Conservation (phyloP, 2,797 vertebrate genomes). For the Etheostoma perlongum region DNA sequence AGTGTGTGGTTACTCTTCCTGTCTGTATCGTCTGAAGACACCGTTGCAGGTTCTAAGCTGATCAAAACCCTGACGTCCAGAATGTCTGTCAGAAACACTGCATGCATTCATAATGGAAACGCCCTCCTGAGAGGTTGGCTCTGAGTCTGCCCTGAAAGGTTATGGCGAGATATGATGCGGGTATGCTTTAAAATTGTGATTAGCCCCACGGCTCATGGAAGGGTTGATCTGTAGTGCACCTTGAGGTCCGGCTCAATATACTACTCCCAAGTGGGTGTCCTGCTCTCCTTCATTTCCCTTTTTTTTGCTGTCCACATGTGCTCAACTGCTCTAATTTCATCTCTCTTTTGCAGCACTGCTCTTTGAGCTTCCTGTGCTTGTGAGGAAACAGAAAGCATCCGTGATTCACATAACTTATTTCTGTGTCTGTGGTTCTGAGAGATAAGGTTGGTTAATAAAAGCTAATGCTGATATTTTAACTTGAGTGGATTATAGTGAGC, state of each 20-base stretch:
- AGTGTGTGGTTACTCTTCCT: constrained; percentile 40
- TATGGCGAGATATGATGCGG: constrained; percentile 51
- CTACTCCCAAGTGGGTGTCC: constrained; percentile 67
- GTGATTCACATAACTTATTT: constrained; percentile 4
- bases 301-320: constrained; percentile 41
- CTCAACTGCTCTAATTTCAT: constrained; percentile 38
- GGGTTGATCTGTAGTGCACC: constrained; percentile 68
- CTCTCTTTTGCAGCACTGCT: not conserved
- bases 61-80: constrained; percentile 59
- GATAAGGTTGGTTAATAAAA: not conserved
- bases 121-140: constrained; percentile 60
- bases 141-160: constrained; percentile 66
- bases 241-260: constrained; percentile 71
- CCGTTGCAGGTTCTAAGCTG: constrained; percentile 37
- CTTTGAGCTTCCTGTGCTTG: constrained; percentile 12
- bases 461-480: constrained; percentile 2
- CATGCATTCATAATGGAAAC: constrained; percentile 74
- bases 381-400: constrained; percentile 1
- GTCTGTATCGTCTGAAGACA: constrained; percentile 8
- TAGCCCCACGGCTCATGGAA: constrained; percentile 74
- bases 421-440: not conserved
- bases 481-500: not conserved
- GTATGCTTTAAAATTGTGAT: constrained; percentile 83
- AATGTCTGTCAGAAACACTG: constrained; percentile 56
- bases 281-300: constrained; percentile 71